Conservation (phyloP, 2,797 vertebrate genomes). For the Hipposideros larvatus region DNA sequence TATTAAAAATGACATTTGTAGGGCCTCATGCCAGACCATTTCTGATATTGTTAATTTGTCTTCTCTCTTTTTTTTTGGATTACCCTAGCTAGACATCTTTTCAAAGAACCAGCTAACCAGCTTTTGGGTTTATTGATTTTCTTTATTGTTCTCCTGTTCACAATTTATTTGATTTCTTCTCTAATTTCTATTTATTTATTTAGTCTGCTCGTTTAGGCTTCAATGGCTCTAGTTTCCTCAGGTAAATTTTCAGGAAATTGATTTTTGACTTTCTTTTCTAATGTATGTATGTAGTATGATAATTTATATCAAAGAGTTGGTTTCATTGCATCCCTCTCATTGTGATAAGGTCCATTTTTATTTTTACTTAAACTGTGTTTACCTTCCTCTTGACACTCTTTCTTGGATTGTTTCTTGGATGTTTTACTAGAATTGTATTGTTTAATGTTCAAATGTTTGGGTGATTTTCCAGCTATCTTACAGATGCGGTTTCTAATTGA, state of each 20-base stretch:
- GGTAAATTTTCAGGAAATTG: neutral
- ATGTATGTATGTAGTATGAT: neutral
- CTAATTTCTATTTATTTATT: neutral
- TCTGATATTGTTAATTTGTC: neutral
- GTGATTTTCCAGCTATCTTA: neutral
- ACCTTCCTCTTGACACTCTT: neutral
- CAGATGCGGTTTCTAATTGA: neutral
- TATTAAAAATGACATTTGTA: neutral
- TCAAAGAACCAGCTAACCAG: neutral
- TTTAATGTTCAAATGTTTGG: neutral
- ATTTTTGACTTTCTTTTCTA: neutral
- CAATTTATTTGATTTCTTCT: neutral
- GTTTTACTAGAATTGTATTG: neutral
- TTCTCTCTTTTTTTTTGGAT: neutral
- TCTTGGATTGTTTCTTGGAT: neutral
- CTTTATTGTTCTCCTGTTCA: neutral
- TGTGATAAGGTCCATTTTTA: neutral
- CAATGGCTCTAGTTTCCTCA: neutral
- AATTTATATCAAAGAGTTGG: neutral
- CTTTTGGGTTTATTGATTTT: neutral
- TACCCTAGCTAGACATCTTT: neutral
- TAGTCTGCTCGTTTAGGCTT: neutral
- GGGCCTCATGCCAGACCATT: neutral
- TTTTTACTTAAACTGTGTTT: slow-evolving; percentile 13
- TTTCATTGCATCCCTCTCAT: neutral